These are phyloP conservation scores for Mola mola DNA, from an alignment of 2,113 vertebrate species.

Conservation along the genomic window DNA sequence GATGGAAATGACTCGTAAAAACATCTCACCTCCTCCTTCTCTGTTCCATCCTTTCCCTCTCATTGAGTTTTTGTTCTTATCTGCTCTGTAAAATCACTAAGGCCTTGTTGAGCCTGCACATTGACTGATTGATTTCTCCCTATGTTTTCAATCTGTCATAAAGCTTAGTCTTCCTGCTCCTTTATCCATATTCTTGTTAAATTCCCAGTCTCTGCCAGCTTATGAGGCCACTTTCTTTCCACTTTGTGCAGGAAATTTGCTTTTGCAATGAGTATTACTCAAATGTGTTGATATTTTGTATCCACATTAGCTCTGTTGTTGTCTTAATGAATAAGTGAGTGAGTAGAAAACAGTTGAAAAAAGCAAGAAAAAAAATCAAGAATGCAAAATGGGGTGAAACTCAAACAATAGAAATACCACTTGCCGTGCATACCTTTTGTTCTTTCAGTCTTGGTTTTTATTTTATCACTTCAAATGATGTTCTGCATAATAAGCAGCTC, in stretches of 20 bases:
- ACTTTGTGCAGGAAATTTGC: constrained; percentile 12
- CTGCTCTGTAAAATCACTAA: constrained; percentile 61
- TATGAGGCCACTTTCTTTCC: constrained; percentile 43
- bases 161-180: constrained; percentile 38
- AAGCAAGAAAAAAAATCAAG: background rate
- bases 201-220: constrained; percentile 35
- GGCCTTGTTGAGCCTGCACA: constrained; percentile 53
- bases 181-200: constrained; percentile 51
- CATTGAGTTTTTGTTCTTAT: constrained; percentile 5
- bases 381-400: constrained; percentile 13
- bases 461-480: constrained; percentile 10
- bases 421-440: no score
- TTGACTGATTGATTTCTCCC: constrained; percentile 63
- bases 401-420: background rate
- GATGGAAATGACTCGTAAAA: constrained; percentile 41
- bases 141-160: constrained; percentile 67
- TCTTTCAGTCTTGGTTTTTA: constrained; percentile 5
- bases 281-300: constrained; percentile 30
- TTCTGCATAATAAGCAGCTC: no score
- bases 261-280: constrained; percentile 34
- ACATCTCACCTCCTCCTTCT: background rate
- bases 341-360: background rate
- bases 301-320: constrained; percentile 3
- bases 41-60: background rate
- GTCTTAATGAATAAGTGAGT: background rate